phyloP scores from a whole-genome alignment of 2,888 invertebrate species.

The Leistus spinibarbis region DNA sequence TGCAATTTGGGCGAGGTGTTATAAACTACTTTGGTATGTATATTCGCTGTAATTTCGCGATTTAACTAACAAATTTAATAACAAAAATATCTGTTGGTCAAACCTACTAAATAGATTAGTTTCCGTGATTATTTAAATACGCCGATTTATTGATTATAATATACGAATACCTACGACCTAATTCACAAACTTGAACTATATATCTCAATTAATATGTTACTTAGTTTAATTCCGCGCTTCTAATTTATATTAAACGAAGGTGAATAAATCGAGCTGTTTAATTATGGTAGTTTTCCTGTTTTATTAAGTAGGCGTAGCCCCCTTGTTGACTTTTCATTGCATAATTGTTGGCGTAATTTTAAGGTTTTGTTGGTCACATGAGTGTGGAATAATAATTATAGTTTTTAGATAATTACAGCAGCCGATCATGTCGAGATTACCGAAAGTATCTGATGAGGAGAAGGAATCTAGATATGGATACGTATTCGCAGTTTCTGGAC shows the following conservation, averaged over 20 bases:
- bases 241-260: background rate
- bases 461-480: conserved; percentile 90
- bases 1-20: conserved; percentile 50
- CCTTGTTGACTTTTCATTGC: conserved; percentile 36
- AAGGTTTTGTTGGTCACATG: conserved; percentile 5
- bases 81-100: background rate
- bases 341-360: conserved; percentile 7
- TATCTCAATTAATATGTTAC: background rate
- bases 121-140: background rate
- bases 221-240: background rate
- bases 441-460: conserved; percentile 81
- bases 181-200: conserved; percentile 12
- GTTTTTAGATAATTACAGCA: conserved; percentile 22
- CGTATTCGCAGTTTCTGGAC: conserved; percentile 97
- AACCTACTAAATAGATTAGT: background rate
- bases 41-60: background rate
- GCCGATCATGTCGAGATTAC: conserved; percentile 69
- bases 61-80: background rate
- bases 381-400: conserved; percentile 3
- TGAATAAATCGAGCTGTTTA: background rate
- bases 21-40: conserved; percentile 39
- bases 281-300: conserved; percentile 7
- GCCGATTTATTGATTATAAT: conserved; percentile 30
- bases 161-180: conserved; percentile 26
- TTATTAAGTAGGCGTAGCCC: conserved; percentile 38